Evolutionary conservation across 2,113 vertebrate genomes (phyloP), one percentile per base, ranked within the genome.

Genomic region (Pitta sordida): DNA sequence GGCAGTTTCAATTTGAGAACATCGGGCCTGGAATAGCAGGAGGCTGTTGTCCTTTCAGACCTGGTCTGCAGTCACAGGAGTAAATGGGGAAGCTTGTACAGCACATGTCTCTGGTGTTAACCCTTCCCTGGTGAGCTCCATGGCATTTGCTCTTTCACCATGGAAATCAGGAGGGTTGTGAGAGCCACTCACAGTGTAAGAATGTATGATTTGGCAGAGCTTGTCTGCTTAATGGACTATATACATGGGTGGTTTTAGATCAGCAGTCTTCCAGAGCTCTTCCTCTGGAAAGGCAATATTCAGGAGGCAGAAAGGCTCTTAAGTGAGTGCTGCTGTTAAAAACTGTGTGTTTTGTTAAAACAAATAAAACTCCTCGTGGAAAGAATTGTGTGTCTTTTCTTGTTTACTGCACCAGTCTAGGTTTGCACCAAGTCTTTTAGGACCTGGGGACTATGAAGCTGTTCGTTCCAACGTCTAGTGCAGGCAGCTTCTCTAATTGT

Each of bases 361-460:
- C 30, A 70, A 96, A 96, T 97, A 96, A 97, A 96, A 24, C 13
- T 88, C 70, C 3, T 88, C 7, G 3, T 70, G 44, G 34, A 58
- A 85, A 83, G 10, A 71, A 65, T 11, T n/a, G 17, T 70, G 63
- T 90, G 56, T 81, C 51, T 88, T n/a, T 44, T 83, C 56, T 41
- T 90, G 24, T 52, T 88, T 83, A 26, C 26, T 53, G 4, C 59
- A 29, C 63, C 56, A 51, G 55, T 39, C 34, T 60, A 16, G 15
- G 8, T 52, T 94, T 91, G 65, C 32, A 62, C 11, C 10, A 34
- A 29, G 37, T 73, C 18, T 93, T 44, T 19, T 39, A 51, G 26
- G 34, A 69, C 24, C 11, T 29, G 1, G 8, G 8, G 7, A 37
- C 21, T 60, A 16, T 36, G 64, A 77, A 75, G 24, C 32, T 83